A percentile compares a stretch with the other conserved stretches of the same genome.
These are phyloP conservation scores for Pantelozetes paolii DNA, from an alignment of 2,888 invertebrate species.

Conservation along the genomic window DNA sequence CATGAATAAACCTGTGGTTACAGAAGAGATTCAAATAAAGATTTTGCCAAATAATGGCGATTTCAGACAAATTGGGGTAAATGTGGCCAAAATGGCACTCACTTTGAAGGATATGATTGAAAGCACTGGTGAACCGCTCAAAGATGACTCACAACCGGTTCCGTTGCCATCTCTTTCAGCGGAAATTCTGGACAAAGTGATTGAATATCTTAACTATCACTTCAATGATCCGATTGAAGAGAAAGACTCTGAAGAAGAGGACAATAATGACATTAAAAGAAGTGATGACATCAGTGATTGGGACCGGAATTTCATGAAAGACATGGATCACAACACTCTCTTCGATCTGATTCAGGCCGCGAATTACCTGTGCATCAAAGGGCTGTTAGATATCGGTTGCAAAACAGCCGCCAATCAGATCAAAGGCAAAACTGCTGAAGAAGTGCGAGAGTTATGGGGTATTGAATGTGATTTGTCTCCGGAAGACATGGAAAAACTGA, in stretches of 20 bases:
- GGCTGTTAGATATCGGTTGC: slow-evolving; percentile 57
- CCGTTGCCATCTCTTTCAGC: slow-evolving; percentile 58
- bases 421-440: slow-evolving; percentile 55
- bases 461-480: slow-evolving; percentile 57
- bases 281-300: slow-evolving; percentile 54
- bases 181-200: slow-evolving; percentile 56
- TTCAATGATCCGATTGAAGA: slow-evolving; percentile 59
- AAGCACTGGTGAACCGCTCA: not conserved
- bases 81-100: not conserved
- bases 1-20: not conserved
- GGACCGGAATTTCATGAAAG: slow-evolving; percentile 61
- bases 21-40: not conserved
- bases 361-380: slow-evolving; percentile 55
- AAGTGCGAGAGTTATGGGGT: slow-evolving; percentile 55
- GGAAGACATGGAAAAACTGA: slow-evolving; percentile 55
- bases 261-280: slow-evolving; percentile 68
- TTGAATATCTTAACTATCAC: slow-evolving; percentile 57
- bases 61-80: not conserved
- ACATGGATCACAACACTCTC: slow-evolving; percentile 55
- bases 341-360: slow-evolving; percentile 58
- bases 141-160: slow-evolving; percentile 46
- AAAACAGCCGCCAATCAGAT: slow-evolving; percentile 57
- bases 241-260: slow-evolving; percentile 63
- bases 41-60: not conserved
- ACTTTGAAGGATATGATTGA: slow-evolving; percentile 57